Conservation (phyloP, 1,140 invertebrate species). For the Ceratosolen fusciceps region DNA sequence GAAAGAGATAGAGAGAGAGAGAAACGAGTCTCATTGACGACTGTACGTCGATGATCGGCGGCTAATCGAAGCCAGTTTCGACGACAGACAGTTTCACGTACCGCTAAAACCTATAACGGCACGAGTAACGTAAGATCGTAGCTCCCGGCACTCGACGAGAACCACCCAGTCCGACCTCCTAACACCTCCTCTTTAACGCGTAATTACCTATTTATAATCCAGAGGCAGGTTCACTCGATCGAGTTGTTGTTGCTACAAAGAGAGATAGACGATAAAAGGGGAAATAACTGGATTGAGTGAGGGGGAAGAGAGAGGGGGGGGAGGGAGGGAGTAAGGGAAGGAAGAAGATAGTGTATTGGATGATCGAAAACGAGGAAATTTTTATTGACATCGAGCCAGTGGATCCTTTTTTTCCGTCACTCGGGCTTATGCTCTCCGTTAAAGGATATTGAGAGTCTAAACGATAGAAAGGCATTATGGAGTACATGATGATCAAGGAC, state of each 20-base stretch:
- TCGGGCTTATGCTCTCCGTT: background rate
- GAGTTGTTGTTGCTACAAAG: too few relatives aligned
- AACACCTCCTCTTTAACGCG: background rate
- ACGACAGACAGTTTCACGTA: background rate
- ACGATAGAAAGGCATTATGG: constrained; percentile 54
- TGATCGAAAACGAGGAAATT: too few relatives aligned
- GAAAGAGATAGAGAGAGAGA: background rate
- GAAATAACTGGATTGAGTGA: background rate
- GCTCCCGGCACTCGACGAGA: background rate
- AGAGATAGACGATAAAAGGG: background rate
- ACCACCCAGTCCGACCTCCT: background rate
- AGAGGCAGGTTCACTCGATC: background rate
- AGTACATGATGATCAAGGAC: constrained; percentile 83
- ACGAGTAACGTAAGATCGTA: background rate
- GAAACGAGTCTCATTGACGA: background rate
- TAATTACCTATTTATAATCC: constrained; percentile 21
- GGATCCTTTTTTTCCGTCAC: background rate
- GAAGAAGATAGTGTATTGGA: background rate
- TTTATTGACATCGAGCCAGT: background rate
- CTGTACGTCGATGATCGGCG: constrained; percentile 6
- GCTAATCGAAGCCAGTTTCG: background rate
- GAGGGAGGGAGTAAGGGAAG: background rate
- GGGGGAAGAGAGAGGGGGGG: background rate
- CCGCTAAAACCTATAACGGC: background rate
- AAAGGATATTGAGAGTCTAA: background rate